phyloP scores from a whole-genome alignment of 2,888 invertebrate species.

The Mamestra brassicae region DNA sequence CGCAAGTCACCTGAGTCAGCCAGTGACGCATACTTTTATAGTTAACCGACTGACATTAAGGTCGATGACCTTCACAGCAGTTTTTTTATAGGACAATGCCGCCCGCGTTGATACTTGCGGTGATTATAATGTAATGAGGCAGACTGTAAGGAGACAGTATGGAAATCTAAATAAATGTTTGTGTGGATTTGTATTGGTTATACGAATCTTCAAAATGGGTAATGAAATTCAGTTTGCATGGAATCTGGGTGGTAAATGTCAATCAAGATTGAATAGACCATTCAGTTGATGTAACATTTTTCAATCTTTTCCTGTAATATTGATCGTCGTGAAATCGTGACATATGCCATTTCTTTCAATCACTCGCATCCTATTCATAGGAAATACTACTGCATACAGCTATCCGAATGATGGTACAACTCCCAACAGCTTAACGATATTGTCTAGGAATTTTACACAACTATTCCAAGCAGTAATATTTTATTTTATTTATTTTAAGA shows the following conservation, averaged over 20 bases:
- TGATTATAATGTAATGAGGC: conserved; percentile 44
- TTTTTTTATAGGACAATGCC: conserved; percentile 59
- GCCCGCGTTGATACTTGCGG: conserved; percentile 46
- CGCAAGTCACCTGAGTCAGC: conserved; percentile 67
- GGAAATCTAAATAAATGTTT: conserved; percentile 24
- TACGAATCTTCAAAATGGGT: too few relatives aligned
- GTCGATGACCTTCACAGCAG: conserved; percentile 65
- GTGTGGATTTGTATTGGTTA: background rate
- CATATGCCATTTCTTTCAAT: background rate
- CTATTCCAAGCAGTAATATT: background rate
- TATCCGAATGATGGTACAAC: background rate
- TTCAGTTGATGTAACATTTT: background rate
- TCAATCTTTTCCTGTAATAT: background rate
- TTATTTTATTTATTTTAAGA: background rate
- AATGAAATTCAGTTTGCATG: background rate
- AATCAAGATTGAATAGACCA: background rate
- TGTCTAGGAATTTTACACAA: background rate
- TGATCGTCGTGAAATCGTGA: background rate
- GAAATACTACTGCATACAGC: background rate
- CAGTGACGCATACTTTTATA: conserved; percentile 65
- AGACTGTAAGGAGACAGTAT: conserved; percentile 41
- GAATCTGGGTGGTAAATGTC: background rate
- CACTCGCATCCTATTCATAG: background rate
- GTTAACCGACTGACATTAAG: conserved; percentile 60
- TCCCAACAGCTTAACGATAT: background rate